Conservation (phyloP, 2,888 invertebrate species). For the Mayetiola destructor region DNA sequence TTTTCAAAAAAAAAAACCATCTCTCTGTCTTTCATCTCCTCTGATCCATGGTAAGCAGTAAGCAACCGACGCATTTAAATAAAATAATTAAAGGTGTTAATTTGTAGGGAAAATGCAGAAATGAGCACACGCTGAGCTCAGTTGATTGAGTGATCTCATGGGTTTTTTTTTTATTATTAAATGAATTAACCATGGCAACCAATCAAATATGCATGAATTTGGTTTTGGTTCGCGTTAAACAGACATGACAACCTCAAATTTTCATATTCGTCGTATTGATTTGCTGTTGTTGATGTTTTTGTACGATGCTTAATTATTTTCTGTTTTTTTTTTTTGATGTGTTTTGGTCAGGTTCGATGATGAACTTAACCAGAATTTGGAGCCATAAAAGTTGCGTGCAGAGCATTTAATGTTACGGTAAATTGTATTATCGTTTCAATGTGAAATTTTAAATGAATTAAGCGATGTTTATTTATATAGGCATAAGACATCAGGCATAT, state of each 20-base stretch:
- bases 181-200: background rate
- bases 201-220: conserved; percentile 9
- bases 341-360: background rate
- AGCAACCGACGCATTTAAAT: conserved; percentile 9
- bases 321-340: background rate
- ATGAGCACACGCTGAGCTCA: background rate
- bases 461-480: too few species aligned
- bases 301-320: conserved; percentile 1
- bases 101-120: conserved; percentile 3
- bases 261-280: conserved; percentile 8
- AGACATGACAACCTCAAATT: conserved; percentile 12
- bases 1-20: too few species aligned
- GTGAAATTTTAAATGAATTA: too few species aligned
- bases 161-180: conserved; percentile 12
- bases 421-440: too few species aligned
- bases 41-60: too few species aligned
- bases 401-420: too few species aligned
- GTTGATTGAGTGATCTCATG: conserved; percentile 1
- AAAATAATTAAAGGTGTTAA: conserved; percentile 13
- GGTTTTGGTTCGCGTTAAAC: too few species aligned
- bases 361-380: background rate
- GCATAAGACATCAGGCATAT: too few species aligned
- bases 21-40: too few species aligned
- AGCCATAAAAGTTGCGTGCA: too few species aligned
- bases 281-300: background rate